phyloP scores from a whole-genome alignment of 2,888 invertebrate species.

The Frankliniella fusca region DNA sequence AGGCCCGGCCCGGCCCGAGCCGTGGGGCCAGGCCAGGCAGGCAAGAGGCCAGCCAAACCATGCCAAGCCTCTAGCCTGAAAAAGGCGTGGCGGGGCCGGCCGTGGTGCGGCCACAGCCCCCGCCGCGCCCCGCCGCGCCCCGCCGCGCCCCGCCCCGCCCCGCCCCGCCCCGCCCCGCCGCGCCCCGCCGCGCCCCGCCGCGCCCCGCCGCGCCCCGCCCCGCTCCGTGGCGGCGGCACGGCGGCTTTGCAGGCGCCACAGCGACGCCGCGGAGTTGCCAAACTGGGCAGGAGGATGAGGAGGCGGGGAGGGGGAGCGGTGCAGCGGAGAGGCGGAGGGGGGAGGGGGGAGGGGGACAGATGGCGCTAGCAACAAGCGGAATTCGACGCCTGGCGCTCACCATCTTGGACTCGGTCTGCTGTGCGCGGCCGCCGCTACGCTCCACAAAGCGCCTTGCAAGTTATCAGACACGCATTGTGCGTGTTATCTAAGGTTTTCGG shows the following conservation, averaged over 20 bases:
- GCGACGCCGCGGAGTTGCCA: conserved; percentile 20
- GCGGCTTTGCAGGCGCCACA: conserved; percentile 23
- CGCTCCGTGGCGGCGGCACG: background rate
- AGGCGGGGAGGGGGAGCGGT: background rate
- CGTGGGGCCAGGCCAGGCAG: background rate
- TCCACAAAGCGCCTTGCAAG: background rate
- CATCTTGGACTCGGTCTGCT: too few species aligned
- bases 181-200: background rate
- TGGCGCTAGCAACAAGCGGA: conserved; percentile 23
- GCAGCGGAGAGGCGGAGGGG: background rate
- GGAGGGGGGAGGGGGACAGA: background rate
- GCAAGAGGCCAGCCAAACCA: background rate
- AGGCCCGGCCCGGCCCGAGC: too few species aligned
- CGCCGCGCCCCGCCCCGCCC: background rate
- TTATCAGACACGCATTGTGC: background rate
- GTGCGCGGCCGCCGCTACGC: too few species aligned
- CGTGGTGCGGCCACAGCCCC: too few species aligned
- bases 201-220: too few species aligned
- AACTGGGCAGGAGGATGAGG: background rate
- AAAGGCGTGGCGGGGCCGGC: background rate
- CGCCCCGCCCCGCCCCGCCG: background rate
- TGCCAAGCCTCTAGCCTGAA: background rate
- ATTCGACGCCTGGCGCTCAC: background rate
- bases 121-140: background rate
- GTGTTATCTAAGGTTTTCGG: background rate